Percentiles rank a stretch among this genome's conserved stretches.
Evolutionary conservation across 2,888 invertebrate genomes (phyloP).

Genomic region (Eremobia ochroleuca): DNA sequence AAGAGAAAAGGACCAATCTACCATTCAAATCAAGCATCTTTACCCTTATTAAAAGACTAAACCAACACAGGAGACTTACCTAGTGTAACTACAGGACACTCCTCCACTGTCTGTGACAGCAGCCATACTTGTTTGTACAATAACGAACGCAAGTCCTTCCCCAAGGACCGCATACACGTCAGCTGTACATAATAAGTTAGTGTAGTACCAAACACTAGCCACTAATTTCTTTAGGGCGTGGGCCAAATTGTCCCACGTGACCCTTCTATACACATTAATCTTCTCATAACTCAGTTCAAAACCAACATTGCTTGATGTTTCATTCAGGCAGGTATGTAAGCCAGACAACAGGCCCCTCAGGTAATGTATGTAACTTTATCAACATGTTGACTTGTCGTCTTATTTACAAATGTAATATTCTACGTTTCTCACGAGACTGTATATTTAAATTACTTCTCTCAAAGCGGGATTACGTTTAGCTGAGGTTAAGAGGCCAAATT

Average conservation of each 20-base stretch:
- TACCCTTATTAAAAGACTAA: constrained; percentile 31
- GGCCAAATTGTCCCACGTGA: constrained; percentile 47
- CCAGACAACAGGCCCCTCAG: constrained; percentile 49
- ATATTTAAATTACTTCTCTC: constrained; percentile 76
- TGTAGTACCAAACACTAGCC: constrained; percentile 39
- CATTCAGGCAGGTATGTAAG: constrained; percentile 46
- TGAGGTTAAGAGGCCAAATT: constrained; percentile 72
- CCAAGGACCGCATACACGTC: constrained; percentile 47
- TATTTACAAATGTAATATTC: constrained; percentile 76
- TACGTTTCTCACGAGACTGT: constrained; percentile 66
- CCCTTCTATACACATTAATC: constrained; percentile 53
- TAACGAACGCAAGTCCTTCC: constrained; percentile 50
- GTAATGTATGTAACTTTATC: constrained; percentile 63
- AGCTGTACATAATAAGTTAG: constrained; percentile 61
- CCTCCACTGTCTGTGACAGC: constrained; percentile 36
- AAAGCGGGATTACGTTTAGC: constrained; percentile 74
- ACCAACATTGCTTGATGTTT: constrained; percentile 62
- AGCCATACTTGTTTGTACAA: constrained; percentile 55
- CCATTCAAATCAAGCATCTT: constrained; percentile 27
- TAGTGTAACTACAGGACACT: constrained; percentile 23
- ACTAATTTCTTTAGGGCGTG: constrained; percentile 58
- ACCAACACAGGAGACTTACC: constrained; percentile 24
- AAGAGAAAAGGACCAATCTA: constrained; percentile 19
- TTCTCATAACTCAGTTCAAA: constrained; percentile 53
- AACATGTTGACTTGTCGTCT: constrained; percentile 70